Conservation (phyloP, 2,797 vertebrate genomes). For the Myotis vivesi region DNA sequence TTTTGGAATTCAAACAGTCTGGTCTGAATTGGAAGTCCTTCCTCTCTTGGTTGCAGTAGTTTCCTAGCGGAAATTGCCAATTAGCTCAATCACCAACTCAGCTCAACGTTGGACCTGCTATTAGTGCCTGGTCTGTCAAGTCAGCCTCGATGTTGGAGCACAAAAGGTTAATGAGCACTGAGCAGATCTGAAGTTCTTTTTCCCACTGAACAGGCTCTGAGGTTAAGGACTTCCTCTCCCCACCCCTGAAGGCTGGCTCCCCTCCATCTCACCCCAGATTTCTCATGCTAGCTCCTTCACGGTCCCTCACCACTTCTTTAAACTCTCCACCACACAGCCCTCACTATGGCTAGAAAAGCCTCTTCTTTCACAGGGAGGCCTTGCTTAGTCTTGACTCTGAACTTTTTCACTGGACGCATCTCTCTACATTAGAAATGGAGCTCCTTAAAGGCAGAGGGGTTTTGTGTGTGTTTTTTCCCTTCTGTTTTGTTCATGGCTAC, state of each 20-base stretch:
- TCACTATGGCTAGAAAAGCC: not conserved
- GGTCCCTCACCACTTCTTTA: not conserved
- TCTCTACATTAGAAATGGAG: not conserved
- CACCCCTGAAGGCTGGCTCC: not conserved
- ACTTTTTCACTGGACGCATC: not conserved
- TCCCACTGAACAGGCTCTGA: not conserved
- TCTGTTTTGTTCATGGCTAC: not conserved
- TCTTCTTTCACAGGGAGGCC: not conserved
- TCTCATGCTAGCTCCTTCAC: not conserved
- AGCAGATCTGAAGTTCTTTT: not conserved
- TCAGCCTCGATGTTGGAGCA: too few species aligned
- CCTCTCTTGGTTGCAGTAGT: too few species aligned
- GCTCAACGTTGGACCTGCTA: too few species aligned
- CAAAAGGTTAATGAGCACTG: not conserved
- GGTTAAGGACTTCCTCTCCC: not conserved
- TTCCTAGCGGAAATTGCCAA: too few species aligned
- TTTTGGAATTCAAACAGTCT: too few species aligned
- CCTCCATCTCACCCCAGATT: not conserved
- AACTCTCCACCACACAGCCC: not conserved
- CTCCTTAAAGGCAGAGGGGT: not conserved
- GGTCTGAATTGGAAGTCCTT: too few species aligned
- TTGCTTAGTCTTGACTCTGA: not conserved
- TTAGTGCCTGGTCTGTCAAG: too few species aligned
- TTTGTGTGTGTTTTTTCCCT: not conserved
- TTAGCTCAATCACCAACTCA: too few species aligned